phyloP scores from a whole-genome alignment of 2,888 invertebrate species.

The Caprella mutica region DNA sequence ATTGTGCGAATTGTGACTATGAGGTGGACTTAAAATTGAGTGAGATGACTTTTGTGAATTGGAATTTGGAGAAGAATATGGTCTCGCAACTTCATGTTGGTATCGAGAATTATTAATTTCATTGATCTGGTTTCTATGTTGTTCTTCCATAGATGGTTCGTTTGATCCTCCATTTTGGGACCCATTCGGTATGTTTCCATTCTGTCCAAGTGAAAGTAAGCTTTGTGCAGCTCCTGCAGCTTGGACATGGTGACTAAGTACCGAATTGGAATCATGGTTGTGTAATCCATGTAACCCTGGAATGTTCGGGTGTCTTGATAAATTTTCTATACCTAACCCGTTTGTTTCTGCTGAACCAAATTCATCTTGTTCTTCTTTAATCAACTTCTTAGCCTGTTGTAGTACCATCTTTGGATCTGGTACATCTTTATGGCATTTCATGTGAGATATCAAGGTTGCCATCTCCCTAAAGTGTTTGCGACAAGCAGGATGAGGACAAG shows the following conservation, averaged over 20 bases:
- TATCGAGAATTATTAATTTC: not conserved
- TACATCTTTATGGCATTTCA: slow-evolving; percentile 33
- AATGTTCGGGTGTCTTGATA: slow-evolving; percentile 5
- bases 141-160: not conserved
- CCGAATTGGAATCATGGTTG: too few relatives aligned
- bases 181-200: not conserved
- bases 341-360: slow-evolving; percentile 8
- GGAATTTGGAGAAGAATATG: slow-evolving; percentile 8
- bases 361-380: slow-evolving; percentile 30
- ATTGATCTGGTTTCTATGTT: not conserved
- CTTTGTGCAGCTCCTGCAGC: slow-evolving; percentile 4
- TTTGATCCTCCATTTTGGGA: slow-evolving; percentile 1
- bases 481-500: slow-evolving; percentile 31
- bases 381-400: slow-evolving; percentile 28
- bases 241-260: slow-evolving; percentile 5
- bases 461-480: slow-evolving; percentile 33
- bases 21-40: slow-evolving; percentile 5
- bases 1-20: not conserved
- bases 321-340: slow-evolving; percentile 9
- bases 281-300: not conserved
- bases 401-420: slow-evolving; percentile 30
- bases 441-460: slow-evolving; percentile 32
- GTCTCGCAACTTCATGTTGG: not conserved
- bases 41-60: slow-evolving; percentile 16
- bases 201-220: not conserved